Percentiles rank a stretch among this genome's conserved stretches.
Evolutionary conservation across 1,140 invertebrate species (phyloP).

Genomic region (Drosophila fuyamai): DNA sequence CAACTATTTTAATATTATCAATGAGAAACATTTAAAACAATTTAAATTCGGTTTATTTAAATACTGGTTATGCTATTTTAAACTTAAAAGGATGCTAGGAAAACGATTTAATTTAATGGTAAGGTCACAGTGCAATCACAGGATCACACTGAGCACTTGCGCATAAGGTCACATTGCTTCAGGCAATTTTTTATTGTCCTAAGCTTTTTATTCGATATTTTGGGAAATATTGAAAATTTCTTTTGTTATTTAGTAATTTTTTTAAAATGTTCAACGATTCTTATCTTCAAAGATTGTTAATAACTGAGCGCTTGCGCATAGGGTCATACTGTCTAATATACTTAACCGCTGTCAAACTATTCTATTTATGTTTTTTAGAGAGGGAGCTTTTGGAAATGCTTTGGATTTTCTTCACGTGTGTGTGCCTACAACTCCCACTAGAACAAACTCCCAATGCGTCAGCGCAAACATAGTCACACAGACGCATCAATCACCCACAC

Average conservation of each 20-base stretch:
- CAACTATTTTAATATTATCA: background rate
- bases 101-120: background rate
- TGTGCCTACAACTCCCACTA: slow-evolving; percentile 22
- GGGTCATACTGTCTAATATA: background rate
- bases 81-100: too few species aligned
- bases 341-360: background rate
- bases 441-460: slow-evolving; percentile 64
- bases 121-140: background rate
- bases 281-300: too few species aligned
- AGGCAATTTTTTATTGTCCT: too few species aligned
- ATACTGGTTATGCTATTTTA: too few species aligned
- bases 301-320: slow-evolving; percentile 53
- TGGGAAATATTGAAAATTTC: background rate
- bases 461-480: slow-evolving; percentile 52
- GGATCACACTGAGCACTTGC: slow-evolving; percentile 50
- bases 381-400: slow-evolving; percentile 16
- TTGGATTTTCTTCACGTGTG: background rate
- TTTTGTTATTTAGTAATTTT: too few species aligned
- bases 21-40: too few species aligned
- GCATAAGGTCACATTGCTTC: slow-evolving; percentile 20
- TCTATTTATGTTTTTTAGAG: background rate
- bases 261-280: too few species aligned
- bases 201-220: too few species aligned
- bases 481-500: slow-evolving; percentile 20
- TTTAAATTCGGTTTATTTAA: too few species aligned